Percentiles rank a stretch among this genome's conserved stretches.
Evolutionary conservation across 1,140 invertebrate species (phyloP).

Genomic region (Apis laboriosa): DNA sequence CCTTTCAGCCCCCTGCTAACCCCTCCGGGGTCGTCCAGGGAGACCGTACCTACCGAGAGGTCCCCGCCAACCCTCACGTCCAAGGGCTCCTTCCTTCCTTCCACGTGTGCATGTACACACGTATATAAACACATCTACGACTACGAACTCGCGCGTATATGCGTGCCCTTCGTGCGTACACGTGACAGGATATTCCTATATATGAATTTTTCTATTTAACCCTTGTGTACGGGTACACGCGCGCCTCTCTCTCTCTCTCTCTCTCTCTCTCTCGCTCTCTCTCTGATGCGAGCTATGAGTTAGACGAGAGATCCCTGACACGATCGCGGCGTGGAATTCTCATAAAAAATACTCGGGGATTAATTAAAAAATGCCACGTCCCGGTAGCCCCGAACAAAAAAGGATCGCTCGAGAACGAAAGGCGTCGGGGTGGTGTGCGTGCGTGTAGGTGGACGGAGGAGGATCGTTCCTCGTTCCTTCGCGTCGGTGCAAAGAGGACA

Average conservation of each 20-base stretch:
- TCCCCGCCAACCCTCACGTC: constrained; percentile 43
- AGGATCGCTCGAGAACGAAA: constrained; percentile 25
- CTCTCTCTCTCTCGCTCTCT: no score
- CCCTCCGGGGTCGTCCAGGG: constrained; percentile 55
- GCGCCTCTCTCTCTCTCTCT: no score
- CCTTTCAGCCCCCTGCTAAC: constrained; percentile 66
- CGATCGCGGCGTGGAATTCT: constrained; percentile 69
- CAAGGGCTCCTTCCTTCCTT: constrained; percentile 25
- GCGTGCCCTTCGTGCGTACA: neutral
- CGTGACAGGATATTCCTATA: constrained; percentile 8
- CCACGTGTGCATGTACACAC: neutral
- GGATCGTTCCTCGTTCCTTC: neutral
- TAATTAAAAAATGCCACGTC: constrained; percentile 76
- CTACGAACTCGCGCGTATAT: neutral
- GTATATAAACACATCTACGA: neutral
- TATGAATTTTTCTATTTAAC: constrained; percentile 28
- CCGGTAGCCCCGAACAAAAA: constrained; percentile 39
- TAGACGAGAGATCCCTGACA: constrained; percentile 52
- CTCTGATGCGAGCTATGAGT: neutral
- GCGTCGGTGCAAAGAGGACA: constrained; percentile 31
- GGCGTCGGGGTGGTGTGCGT: neutral
- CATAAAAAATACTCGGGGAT: constrained; percentile 73
- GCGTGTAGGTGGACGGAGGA: neutral
- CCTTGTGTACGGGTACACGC: neutral
- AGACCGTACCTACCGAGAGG: constrained; percentile 53